A percentile compares a stretch with the other conserved stretches of the same genome.
Evolutionary conservation across 2,113 vertebrate species (phyloP).

Genomic region (Abramis brama): DNA sequence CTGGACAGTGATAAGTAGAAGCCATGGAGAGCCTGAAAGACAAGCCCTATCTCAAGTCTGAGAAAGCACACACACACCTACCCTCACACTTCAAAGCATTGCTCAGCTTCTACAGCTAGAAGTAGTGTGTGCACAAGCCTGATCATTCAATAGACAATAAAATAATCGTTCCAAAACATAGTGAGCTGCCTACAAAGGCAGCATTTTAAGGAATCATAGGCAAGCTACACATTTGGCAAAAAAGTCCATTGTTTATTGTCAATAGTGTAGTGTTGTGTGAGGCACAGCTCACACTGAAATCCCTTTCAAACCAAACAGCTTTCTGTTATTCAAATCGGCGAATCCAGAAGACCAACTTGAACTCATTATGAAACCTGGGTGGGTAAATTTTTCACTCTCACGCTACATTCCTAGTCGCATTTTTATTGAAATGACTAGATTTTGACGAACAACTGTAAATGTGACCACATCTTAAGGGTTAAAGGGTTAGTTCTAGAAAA

Average conservation of each 20-base stretch:
- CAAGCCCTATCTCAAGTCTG: constrained; percentile 45
- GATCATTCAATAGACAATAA: constrained; percentile 1
- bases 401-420: not conserved
- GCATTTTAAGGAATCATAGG: not conserved
- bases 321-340: not conserved
- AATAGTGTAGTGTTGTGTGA: not conserved
- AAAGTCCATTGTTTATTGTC: not conserved
- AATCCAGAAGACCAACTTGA: not conserved
- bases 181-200: not conserved
- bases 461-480: not conserved
- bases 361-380: not conserved
- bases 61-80: constrained; percentile 12
- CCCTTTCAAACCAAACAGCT: not conserved
- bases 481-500: not conserved
- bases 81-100: not conserved
- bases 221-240: not conserved
- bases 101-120: not conserved
- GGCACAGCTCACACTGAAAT: not conserved
- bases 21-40: constrained; percentile 50
- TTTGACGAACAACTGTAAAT: not conserved
- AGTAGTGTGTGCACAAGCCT: not conserved
- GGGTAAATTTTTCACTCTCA: not conserved
- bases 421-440: not conserved
- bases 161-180: constrained; percentile 12
- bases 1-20: constrained; percentile 68